Evolutionary conservation across 2,797 vertebrate genomes (phyloP).

Genomic region (Myotis daubentonii): DNA sequence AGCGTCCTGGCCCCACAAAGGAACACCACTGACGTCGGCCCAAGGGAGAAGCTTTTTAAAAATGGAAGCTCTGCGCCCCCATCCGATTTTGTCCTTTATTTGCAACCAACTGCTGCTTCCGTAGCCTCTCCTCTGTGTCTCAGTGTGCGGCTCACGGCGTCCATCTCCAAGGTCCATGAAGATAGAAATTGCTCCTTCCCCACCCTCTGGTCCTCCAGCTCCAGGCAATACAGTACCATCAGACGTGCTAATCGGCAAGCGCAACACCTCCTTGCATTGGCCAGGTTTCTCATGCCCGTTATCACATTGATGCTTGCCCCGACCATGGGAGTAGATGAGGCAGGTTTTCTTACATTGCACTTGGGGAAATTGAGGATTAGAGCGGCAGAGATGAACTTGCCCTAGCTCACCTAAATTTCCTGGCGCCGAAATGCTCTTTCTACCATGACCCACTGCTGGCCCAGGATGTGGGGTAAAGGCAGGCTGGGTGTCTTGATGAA

Average conservation of each 20-base stretch:
- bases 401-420: not conserved
- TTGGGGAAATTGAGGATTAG: not conserved
- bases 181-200: not conserved
- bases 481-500: not conserved
- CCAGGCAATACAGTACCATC: not conserved
- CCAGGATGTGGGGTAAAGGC: not conserved
- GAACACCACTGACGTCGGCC: not conserved
- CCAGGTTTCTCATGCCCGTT: not conserved
- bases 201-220: not conserved
- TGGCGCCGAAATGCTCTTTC: not conserved
- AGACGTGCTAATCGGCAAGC: rapidly evolving
- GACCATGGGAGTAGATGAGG: not conserved
- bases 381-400: not conserved
- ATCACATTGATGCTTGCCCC: not conserved
- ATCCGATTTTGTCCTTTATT: not conserved
- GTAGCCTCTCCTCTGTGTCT: not conserved
- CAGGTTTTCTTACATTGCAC: not conserved
- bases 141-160: not conserved
- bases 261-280: not conserved
- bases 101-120: not conserved
- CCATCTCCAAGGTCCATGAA: not conserved
- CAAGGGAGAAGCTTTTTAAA: not conserved
- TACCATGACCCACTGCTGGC: not conserved
- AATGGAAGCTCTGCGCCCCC: not conserved
- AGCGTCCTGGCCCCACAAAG: not conserved